phyloP scores from a whole-genome alignment of 2,888 invertebrate genomes.

The Hoplodrina blanda region DNA sequence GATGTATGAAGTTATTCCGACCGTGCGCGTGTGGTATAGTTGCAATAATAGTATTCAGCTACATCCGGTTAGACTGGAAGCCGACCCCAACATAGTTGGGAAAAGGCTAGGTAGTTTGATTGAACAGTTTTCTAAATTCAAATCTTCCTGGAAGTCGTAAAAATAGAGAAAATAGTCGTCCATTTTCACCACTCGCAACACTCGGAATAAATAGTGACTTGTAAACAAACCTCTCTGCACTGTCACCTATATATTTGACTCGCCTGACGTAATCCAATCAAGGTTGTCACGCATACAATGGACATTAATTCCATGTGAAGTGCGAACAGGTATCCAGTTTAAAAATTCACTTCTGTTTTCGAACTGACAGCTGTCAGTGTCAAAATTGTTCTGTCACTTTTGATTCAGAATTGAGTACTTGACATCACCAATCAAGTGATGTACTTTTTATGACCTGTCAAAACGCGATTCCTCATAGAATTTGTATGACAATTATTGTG shows the following conservation, averaged over 20 bases:
- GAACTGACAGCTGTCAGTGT: conserved; percentile 32
- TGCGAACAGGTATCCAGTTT: not conserved
- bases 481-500: no score
- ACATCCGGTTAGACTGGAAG: no score
- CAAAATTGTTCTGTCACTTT: conserved; percentile 6
- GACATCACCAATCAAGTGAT: no score
- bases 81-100: no score
- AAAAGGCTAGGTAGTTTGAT: no score
- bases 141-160: not conserved
- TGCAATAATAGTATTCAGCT: no score
- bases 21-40: not conserved
- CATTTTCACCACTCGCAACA: not conserved
- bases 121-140: not conserved
- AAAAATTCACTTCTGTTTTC: not conserved
- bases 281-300: not conserved
- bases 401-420: not conserved
- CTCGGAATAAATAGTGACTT: conserved; percentile 17
- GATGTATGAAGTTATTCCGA: not conserved
- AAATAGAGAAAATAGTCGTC: conserved; percentile 7
- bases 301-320: not conserved
- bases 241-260: conserved; percentile 19
- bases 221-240: conserved; percentile 29
- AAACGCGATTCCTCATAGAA: no score
- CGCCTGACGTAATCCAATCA: conserved; percentile 38
- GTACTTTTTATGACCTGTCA: no score